phyloP scores from a whole-genome alignment of 2,113 vertebrate species.

The Notarius lentiginosus region DNA sequence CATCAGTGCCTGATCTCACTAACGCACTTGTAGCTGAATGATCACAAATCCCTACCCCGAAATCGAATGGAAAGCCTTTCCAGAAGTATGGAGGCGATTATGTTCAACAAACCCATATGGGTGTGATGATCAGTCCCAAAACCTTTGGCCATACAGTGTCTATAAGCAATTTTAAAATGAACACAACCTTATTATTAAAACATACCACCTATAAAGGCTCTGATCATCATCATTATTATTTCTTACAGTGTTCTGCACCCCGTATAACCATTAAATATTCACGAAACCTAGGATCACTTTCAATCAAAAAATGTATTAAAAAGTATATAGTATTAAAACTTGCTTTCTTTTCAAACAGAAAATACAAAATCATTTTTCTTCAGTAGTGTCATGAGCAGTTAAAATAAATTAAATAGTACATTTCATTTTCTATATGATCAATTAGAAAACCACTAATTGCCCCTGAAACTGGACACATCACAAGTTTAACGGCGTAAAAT shows the following conservation, averaged over 20 bases:
- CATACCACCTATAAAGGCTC: not conserved
- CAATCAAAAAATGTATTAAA: conserved; percentile 26
- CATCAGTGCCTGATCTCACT: no score
- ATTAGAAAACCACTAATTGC: not conserved
- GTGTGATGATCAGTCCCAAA: not conserved
- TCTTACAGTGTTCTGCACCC: not conserved
- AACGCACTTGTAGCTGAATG: no score
- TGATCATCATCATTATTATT: not conserved
- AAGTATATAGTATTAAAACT: not conserved
- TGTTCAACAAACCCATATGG: no score
- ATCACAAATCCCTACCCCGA: no score
- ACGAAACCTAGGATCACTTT: not conserved
- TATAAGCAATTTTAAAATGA: not conserved
- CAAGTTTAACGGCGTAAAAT: not conserved
- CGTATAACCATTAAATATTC: not conserved
- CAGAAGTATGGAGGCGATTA: no score
- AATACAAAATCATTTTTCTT: not conserved
- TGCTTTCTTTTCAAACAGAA: not conserved
- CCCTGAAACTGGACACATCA: not conserved
- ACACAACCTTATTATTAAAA: not conserved
- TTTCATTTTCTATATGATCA: not conserved
- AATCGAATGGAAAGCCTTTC: no score
- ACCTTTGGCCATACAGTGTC: not conserved
- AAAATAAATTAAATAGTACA: conserved; percentile 15
- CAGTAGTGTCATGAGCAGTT: not conserved